phyloP scores from a whole-genome alignment of 2,888 invertebrate species.

The Kuschelorhynchus macadamiae region DNA sequence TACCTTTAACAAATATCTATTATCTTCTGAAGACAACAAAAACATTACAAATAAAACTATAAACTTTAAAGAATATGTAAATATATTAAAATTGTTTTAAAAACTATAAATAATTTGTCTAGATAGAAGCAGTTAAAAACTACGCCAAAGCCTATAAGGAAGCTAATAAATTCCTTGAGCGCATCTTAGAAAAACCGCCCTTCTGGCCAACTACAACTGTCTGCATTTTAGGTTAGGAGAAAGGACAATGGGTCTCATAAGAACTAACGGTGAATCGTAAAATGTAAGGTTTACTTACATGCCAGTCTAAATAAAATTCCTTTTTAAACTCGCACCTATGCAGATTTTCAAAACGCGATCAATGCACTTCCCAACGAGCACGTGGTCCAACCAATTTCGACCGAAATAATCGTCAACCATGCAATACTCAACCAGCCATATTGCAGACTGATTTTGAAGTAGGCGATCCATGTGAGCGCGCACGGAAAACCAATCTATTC shows the following conservation, averaged over 20 bases:
- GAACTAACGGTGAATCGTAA: background rate
- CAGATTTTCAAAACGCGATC: background rate
- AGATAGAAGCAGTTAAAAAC: no score
- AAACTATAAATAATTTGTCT: no score
- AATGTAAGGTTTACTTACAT: slow-evolving; percentile 7
- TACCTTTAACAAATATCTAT: no score
- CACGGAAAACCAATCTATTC: slow-evolving; percentile 31
- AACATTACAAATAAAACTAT: no score
- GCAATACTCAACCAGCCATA: slow-evolving; percentile 26
- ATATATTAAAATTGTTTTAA: no score
- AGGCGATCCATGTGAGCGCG: slow-evolving; percentile 27
- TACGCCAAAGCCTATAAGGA: no score
- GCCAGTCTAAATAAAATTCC: slow-evolving; percentile 8
- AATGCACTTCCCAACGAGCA: slow-evolving; percentile 26
- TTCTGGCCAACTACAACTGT: slow-evolving; percentile 3
- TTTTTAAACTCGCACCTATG: slow-evolving; percentile 1
- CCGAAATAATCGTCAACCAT: slow-evolving; percentile 17
- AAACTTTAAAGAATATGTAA: no score
- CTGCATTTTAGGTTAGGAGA: slow-evolving; percentile 22
- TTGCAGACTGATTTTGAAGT: slow-evolving; percentile 23
- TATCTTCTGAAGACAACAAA: no score
- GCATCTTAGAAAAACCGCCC: slow-evolving; percentile 32
- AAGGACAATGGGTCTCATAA: background rate
- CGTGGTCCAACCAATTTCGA: slow-evolving; percentile 23
- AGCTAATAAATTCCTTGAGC: background rate